A percentile compares a stretch with the other conserved stretches of the same genome.
These are phyloP conservation scores for Trachythela sp. DNA, from an alignment of 64 coral and sea anemone species.

Conservation along the genomic window DNA sequence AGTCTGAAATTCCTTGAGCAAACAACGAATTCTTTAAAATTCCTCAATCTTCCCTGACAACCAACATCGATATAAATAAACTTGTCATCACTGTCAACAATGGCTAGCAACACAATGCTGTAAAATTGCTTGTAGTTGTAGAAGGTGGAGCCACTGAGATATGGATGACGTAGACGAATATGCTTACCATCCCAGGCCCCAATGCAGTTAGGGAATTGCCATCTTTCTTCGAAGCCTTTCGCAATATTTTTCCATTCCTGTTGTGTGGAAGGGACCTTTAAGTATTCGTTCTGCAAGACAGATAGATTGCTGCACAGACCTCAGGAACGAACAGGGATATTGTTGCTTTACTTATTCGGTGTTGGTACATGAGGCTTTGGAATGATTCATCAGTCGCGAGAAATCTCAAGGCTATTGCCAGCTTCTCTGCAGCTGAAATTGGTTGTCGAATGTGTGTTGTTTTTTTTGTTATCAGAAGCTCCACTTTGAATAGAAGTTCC, in stretches of 20 bases:
- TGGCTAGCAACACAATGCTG: neutral
- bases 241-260: constrained; percentile 50
- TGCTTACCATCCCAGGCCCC: constrained; percentile 69
- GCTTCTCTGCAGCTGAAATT: constrained; percentile 39
- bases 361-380: constrained; percentile 51
- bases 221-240: constrained; percentile 51
- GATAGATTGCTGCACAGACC: constrained; percentile 55
- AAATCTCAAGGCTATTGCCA: constrained; percentile 57
- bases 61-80: neutral
- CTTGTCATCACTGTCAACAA: neutral
- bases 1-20: neutral
- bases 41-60: neutral
- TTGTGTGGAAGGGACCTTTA: constrained; percentile 35
- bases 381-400: constrained; percentile 58
- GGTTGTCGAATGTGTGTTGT: constrained; percentile 38
- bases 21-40: neutral
- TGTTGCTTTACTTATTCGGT: constrained; percentile 46
- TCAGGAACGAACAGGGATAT: constrained; percentile 52
- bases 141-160: constrained; percentile 45
- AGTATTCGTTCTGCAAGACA: constrained; percentile 47
- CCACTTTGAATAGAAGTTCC: constrained; percentile 23
- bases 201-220: constrained; percentile 68
- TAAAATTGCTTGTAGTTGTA: neutral
- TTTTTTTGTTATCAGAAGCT: neutral
- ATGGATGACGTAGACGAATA: constrained; percentile 45